Base-by-base conservation (phyloP, 2,113 vertebrate species). In the Paralichthys olivaceus region DNA sequence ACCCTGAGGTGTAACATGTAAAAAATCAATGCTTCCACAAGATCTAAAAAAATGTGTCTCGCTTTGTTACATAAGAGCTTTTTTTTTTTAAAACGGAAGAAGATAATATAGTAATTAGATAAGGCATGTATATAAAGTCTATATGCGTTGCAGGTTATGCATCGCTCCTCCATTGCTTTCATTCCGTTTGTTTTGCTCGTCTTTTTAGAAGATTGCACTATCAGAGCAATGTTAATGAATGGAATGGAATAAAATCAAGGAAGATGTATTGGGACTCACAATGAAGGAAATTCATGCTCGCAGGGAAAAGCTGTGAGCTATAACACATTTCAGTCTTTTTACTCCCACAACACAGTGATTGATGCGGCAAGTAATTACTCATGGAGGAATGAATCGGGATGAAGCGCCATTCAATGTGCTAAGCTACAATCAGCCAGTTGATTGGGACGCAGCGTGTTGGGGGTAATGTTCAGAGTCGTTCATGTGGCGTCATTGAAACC, bases 21-120 rank as follows among this genome's bases (percentile, higher is more conserved):
- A 19, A 13, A 60, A 29, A 75, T 78, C 60, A 62, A 75, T 61
- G 25, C 61, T 47, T 23, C 29, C 56, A 54, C 37, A 57, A 28
- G 57, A 57, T 75, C 1, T 26, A 15, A 43, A 51, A n/a, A 15
- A 40, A 40, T 40, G 37, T 40, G 1, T 40, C 37, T 40, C 9
- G 37, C 37, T 40, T 40, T 40, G 37, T 40, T n/a, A 40, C 12
- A 40, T 4, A 13, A 11, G 37, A 40, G 9, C 2, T 1, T 13
- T 40, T 40, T 40, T 7, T 32, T 9, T 8, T 7, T 34, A 8
- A 34, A 34, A 34, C 7, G 9, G 2, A 34, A 34, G 8, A 9
- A 8, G 32, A 34, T 8, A 34, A 34, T 34, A 34, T 34, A 8
- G 9, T 34, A 8, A 8, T 34, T 34, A 34, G 32, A 40, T 40